Percentiles rank a stretch among this genome's conserved stretches.
Conservation (phyloP, 1,140 invertebrate species). For the Hylaeus volcanicus region DNA sequence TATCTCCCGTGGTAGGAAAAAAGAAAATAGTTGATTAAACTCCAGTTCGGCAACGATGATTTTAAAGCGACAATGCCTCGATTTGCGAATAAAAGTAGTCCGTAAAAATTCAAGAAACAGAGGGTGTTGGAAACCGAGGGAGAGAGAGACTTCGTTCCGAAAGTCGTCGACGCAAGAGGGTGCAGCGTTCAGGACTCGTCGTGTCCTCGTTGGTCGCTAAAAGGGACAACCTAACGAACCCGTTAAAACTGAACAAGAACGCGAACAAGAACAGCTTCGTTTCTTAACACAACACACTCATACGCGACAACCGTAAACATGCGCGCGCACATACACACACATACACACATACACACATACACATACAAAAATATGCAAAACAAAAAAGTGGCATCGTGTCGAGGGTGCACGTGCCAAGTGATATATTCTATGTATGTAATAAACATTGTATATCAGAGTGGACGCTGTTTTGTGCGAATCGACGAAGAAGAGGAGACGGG, state of each 20-base stretch:
- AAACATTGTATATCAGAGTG: constrained; percentile 68
- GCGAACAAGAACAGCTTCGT: constrained; percentile 32
- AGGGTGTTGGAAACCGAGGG: neutral
- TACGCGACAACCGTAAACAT: neutral
- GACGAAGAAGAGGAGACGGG: constrained; percentile 24
- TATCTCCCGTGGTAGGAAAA: too few relatives aligned
- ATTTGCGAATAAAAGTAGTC: neutral
- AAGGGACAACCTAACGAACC: constrained; percentile 29
- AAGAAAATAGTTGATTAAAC: too few relatives aligned
- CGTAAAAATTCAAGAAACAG: neutral
- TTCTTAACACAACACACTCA: constrained; percentile 7
- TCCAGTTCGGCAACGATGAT: neutral
- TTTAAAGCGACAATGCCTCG: neutral
- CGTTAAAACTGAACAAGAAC: constrained; percentile 20
- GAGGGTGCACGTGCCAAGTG: constrained; percentile 73
- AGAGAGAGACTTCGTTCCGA: neutral
- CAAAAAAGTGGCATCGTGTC: constrained; percentile 73
- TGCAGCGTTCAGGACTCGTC: constrained; percentile 66
- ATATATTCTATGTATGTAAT: constrained; percentile 67
- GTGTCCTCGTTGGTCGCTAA: constrained; percentile 77
- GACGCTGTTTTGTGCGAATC: constrained; percentile 60
- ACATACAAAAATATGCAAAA: neutral
- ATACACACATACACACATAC: neutral
- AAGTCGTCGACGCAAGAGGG: constrained; percentile 30
- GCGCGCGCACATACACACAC: neutral